These are phyloP conservation scores for Sanderia malayensis DNA, from an alignment of 30 jellyfish, hydroid and myxozoan genomes.

Conservation along the genomic window DNA sequence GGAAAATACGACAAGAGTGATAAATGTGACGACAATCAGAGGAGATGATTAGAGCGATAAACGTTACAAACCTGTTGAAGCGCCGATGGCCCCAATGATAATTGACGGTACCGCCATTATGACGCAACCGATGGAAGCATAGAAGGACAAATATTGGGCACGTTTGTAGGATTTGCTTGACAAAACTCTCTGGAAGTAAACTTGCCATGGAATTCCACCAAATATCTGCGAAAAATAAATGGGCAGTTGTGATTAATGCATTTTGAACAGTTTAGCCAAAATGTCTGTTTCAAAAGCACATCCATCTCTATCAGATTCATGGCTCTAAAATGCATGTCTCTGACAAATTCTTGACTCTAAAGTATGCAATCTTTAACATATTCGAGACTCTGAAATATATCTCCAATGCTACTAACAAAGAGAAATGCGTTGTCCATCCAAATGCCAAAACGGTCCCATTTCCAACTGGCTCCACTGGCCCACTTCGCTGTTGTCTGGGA, in stretches of 20 bases:
- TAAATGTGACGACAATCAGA: too few relatives aligned
- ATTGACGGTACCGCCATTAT: slow-evolving; percentile 97
- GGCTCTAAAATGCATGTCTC: too few relatives aligned
- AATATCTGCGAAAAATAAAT: slow-evolving; percentile 60
- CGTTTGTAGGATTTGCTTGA: slow-evolving; percentile 90
- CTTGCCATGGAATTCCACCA: slow-evolving; percentile 99
- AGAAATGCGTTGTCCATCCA: slow-evolving; percentile 91
- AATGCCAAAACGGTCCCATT: slow-evolving; percentile 59
- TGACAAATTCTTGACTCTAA: too few relatives aligned
- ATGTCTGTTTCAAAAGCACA: too few relatives aligned
- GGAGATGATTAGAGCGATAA: too few relatives aligned
- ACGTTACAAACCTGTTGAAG: slow-evolving; percentile 80
- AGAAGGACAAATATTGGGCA: slow-evolving; percentile 91
- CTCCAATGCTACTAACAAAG: slow-evolving; percentile 70
- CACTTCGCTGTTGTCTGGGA: slow-evolving; percentile 53
- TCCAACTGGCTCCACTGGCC: slow-evolving; percentile 74
- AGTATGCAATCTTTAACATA: too few relatives aligned
- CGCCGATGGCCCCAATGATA: slow-evolving; percentile 93
- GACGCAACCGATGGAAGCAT: slow-evolving; percentile 93
- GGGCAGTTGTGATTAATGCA: too few relatives aligned
- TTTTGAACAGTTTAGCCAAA: too few relatives aligned
- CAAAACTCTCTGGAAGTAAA: slow-evolving; percentile 92
- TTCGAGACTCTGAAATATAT: too few relatives aligned
- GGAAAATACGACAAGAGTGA: too few relatives aligned
- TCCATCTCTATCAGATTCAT: too few relatives aligned